A percentile compares a stretch with the other conserved stretches of the same genome.
phyloP scores from a whole-genome alignment of 2,797 vertebrate genomes.

The Chiroxiphia lanceolata region DNA sequence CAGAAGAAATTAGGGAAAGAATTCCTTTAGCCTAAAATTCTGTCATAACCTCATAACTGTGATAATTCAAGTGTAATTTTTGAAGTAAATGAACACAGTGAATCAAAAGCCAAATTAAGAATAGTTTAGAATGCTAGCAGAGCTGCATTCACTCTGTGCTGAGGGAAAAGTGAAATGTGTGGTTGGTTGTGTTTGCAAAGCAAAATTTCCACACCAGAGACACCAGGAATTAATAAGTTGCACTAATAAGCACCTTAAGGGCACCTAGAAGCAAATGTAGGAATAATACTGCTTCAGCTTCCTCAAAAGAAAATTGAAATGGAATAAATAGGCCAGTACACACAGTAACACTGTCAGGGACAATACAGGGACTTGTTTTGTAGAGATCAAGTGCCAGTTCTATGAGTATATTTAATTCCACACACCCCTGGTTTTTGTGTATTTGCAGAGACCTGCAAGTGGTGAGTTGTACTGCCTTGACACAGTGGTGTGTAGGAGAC shows the following conservation, averaged over 20 bases:
- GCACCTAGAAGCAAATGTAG: background rate
- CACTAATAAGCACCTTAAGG: background rate
- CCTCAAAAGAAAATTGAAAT: background rate
- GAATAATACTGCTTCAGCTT: background rate
- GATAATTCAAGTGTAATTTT: background rate
- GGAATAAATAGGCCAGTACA: background rate
- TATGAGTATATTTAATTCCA: background rate
- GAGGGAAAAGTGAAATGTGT: background rate
- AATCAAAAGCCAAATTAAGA: background rate
- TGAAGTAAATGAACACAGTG: background rate
- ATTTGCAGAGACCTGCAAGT: background rate
- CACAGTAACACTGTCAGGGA: background rate
- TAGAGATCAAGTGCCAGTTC: background rate
- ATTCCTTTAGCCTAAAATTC: background rate
- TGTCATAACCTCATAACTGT: background rate
- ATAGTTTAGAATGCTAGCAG: background rate
- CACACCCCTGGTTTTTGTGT: background rate
- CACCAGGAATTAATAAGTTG: background rate
- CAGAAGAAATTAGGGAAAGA: background rate
- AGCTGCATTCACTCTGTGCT: background rate
- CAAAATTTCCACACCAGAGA: background rate
- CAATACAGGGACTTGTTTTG: background rate
- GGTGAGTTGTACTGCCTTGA: background rate
- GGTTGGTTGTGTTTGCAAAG: background rate
- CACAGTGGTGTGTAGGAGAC: background rate